phyloP scores from a whole-genome alignment of 2,888 invertebrate species.

The Eretmocerus hayati region DNA sequence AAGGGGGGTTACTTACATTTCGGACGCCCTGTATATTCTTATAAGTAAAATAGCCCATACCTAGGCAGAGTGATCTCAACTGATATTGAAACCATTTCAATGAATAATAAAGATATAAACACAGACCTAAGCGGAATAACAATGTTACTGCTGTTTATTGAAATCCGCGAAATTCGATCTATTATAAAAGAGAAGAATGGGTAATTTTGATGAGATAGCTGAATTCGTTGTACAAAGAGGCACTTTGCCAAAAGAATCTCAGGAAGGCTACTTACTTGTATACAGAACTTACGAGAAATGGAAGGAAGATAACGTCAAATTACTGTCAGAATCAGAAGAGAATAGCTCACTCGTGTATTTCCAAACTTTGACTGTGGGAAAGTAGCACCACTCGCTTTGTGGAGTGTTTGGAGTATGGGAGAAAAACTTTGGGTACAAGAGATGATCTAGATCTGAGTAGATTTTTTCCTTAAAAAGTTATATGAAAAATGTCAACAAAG shows the following conservation, averaged over 20 bases:
- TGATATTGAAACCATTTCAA: no score
- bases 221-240: conserved; percentile 4
- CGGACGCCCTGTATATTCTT: no score
- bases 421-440: background rate
- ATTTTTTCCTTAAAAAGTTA: conserved; percentile 2
- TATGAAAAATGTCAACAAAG: conserved; percentile 14
- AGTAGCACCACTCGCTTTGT: conserved; percentile 1
- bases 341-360: conserved; percentile 8
- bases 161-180: no score
- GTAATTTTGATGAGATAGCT: conserved; percentile 6
- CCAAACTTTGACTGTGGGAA: background rate
- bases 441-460: conserved; percentile 2
- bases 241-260: conserved; percentile 7
- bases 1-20: no score
- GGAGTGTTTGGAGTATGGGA: conserved; percentile 7
- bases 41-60: no score
- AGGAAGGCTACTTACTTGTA: conserved; percentile 2
- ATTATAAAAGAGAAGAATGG: conserved; percentile 1
- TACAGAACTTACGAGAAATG: conserved; percentile 4
- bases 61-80: no score
- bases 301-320: background rate
- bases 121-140: no score
- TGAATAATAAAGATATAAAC: no score
- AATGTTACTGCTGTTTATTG: no score
- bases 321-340: conserved; percentile 3